Percentiles rank a stretch among this genome's conserved stretches.
These are phyloP conservation scores for Torymus tubicola DNA, from an alignment of 2,888 invertebrate genomes.

Conservation along the genomic window DNA sequence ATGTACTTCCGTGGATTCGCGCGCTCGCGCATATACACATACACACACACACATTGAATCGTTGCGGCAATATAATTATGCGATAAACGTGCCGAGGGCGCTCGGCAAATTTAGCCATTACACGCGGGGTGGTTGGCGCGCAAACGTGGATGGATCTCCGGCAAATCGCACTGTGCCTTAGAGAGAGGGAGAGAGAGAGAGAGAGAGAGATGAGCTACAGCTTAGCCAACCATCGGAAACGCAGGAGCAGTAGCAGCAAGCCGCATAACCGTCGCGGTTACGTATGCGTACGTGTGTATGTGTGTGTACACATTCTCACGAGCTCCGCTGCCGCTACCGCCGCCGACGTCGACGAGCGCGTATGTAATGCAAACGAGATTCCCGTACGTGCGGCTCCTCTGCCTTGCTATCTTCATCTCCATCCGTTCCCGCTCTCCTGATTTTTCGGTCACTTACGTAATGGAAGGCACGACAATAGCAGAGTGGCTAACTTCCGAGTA, in stretches of 20 bases:
- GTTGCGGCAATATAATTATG: constrained; percentile 60
- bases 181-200: no score
- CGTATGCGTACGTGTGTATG: constrained; percentile 47
- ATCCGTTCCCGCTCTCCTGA: background rate
- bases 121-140: constrained; percentile 56
- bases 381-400: constrained; percentile 10
- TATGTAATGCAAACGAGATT: constrained; percentile 47
- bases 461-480: background rate
- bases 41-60: constrained; percentile 54
- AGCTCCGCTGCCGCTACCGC: background rate
- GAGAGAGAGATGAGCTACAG: background rate
- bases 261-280: constrained; percentile 61
- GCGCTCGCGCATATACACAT: no score
- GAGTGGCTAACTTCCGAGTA: background rate
- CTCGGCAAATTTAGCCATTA: constrained; percentile 69
- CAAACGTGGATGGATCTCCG: background rate
- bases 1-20: constrained; percentile 15
- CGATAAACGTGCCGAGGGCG: constrained; percentile 60
- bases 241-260: constrained; percentile 55
- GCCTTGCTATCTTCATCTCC: no score
- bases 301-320: no score
- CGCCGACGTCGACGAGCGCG: no score
- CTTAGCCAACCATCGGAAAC: constrained; percentile 62
- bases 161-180: no score
- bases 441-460: constrained; percentile 43